Conservation (phyloP, 2,113 vertebrate species). For the Antechinus flavipes region DNA sequence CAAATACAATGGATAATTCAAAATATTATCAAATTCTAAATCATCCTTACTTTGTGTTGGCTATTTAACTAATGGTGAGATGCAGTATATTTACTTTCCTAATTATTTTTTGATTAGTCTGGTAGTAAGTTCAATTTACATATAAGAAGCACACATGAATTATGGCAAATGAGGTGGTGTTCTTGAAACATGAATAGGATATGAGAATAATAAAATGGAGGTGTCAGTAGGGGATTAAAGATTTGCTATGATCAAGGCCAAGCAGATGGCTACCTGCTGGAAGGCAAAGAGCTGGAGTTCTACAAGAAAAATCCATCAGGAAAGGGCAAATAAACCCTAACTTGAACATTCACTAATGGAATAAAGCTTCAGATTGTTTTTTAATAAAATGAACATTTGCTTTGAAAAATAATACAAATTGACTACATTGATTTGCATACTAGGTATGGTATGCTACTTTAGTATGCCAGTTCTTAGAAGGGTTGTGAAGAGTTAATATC, state of each 20-base stretch:
- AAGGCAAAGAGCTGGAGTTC: too few relatives aligned
- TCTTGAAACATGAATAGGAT: not conserved
- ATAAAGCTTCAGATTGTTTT: too few relatives aligned
- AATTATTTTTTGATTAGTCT: conserved; percentile 17
- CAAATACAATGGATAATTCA: not conserved
- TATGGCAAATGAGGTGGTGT: not conserved
- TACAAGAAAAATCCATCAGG: too few relatives aligned
- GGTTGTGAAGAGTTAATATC: not conserved
- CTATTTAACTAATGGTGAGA: not conserved
- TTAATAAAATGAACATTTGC: too few relatives aligned
- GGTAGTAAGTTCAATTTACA: conserved; percentile 27
- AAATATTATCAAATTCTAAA: not conserved
- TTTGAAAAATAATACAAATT: not conserved
- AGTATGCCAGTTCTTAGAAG: not conserved
- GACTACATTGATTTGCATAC: not conserved
- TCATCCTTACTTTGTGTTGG: not conserved
- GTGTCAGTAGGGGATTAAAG: not conserved
- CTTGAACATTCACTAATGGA: too few relatives aligned
- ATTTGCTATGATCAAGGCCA: not conserved
- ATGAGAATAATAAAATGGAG: not conserved
- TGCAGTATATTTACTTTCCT: conserved; percentile 10
- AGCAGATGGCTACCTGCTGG: too few relatives aligned
- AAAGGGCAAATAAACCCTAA: too few relatives aligned
- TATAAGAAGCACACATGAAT: not conserved
- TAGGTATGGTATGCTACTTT: not conserved